Conservation (phyloP, 2,113 vertebrate species). For the Porphyrio hochstetteri region DNA sequence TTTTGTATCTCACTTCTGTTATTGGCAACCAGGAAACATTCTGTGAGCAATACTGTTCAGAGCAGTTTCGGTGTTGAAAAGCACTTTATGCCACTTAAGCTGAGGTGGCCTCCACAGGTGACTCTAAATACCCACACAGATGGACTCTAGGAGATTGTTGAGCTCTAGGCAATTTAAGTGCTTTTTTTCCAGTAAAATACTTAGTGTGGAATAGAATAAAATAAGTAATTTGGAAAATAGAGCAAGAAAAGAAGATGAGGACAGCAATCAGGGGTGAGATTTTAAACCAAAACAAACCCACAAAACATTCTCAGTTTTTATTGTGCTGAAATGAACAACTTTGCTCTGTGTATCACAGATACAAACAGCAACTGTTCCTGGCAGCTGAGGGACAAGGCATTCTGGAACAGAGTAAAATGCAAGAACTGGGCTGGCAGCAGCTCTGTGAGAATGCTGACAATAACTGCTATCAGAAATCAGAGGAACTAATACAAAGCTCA, state of each 20-base stretch:
- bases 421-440: constrained; percentile 82
- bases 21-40: background rate
- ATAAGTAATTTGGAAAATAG: background rate
- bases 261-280: background rate
- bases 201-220: background rate
- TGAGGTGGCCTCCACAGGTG: background rate
- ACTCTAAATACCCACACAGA: background rate
- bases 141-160: background rate
- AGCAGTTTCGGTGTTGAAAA: background rate
- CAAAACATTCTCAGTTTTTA: background rate
- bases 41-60: background rate
- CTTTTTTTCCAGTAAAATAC: background rate
- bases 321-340: background rate
- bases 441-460: constrained; percentile 74
- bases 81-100: background rate
- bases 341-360: constrained; percentile 69
- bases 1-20: background rate
- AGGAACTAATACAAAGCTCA: constrained; percentile 77
- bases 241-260: background rate
- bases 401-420: constrained; percentile 76
- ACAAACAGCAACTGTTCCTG: constrained; percentile 76
- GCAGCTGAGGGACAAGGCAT: constrained; percentile 71
- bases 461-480: constrained; percentile 71
- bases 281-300: background rate
- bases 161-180: background rate